Conservation (phyloP, 2,888 invertebrate species). For the Myopa tessellatipennis region DNA sequence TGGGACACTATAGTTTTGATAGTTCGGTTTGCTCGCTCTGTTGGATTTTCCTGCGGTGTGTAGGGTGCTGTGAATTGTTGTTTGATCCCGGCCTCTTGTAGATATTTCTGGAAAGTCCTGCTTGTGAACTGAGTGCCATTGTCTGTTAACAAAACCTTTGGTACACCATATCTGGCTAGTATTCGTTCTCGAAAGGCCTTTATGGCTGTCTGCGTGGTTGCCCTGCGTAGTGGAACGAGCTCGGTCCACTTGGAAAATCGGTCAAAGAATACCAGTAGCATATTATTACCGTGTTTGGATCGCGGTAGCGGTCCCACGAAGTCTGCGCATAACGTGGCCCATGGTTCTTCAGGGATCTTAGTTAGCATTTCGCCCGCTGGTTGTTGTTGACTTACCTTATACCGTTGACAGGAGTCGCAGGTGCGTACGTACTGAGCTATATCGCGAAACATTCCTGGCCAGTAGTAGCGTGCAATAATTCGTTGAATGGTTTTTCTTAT, state of each 20-base stretch:
- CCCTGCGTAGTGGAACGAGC: not conserved
- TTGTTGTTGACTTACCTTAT: no score
- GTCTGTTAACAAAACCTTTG: slow-evolving; percentile 29
- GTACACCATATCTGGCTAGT: not conserved
- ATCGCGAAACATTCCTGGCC: slow-evolving; percentile 22
- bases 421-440: not conserved
- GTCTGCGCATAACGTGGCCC: slow-evolving; percentile 28
- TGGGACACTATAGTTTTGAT: not conserved
- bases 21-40: not conserved
- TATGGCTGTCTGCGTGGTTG: not conserved
- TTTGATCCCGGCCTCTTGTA: not conserved
- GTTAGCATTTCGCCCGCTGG: no score
- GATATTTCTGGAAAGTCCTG: not conserved
- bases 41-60: not conserved
- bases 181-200: not conserved
- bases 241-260: slow-evolving; percentile 13
- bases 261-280: not conserved
- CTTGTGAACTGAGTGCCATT: slow-evolving; percentile 32
- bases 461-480: not conserved
- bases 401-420: no score
- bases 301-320: slow-evolving; percentile 6
- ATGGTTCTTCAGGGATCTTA: slow-evolving; percentile 18
- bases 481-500: slow-evolving; percentile 27
- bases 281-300: not conserved
- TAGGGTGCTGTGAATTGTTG: not conserved